These are phyloP conservation scores for Ataeniobius toweri DNA, from an alignment of 2,797 vertebrate genomes.

Conservation along the genomic window DNA sequence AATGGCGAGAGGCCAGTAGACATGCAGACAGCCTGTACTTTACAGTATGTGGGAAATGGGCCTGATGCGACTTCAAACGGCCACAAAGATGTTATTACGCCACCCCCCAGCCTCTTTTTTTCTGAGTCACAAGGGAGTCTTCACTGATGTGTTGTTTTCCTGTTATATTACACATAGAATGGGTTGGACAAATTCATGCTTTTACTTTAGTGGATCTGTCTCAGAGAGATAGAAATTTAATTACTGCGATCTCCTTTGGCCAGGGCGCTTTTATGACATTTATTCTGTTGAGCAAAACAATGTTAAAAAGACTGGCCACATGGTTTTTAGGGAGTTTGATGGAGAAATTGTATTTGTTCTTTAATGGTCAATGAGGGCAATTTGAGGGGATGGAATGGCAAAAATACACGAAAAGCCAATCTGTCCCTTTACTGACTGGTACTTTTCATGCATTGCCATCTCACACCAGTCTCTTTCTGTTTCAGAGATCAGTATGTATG, in stretches of 20 bases:
- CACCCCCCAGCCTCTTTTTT: slow-evolving; percentile 31
- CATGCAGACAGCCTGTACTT: slow-evolving; percentile 75
- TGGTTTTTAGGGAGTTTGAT: slow-evolving; percentile 17
- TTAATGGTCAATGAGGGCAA: slow-evolving; percentile 12
- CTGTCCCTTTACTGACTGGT: no score
- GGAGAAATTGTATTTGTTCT: slow-evolving; percentile 5
- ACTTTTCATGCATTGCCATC: no score
- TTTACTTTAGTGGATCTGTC: slow-evolving; percentile 35
- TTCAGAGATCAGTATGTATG: no score
- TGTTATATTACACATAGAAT: slow-evolving; percentile 46
- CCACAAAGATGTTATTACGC: slow-evolving; percentile 80
- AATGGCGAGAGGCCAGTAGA: slow-evolving; percentile 76
- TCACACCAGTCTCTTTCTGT: no score
- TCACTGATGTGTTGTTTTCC: slow-evolving; percentile 56
- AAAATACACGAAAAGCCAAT: neutral
- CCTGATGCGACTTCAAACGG: slow-evolving; percentile 79
- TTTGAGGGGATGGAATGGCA: slow-evolving; percentile 19
- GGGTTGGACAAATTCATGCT: slow-evolving; percentile 31
- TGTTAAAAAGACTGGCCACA: slow-evolving; percentile 2
- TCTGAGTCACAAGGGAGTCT: slow-evolving; percentile 72
- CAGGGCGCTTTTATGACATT: slow-evolving; percentile 19
- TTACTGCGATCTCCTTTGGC: slow-evolving; percentile 4
- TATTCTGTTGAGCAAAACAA: slow-evolving; percentile 19
- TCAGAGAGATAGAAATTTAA: slow-evolving; percentile 15
- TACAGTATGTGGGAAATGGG: slow-evolving; percentile 78